Evolutionary conservation across 2,113 vertebrate genomes (phyloP), one percentile per base, ranked within the genome.

Genomic region (Coregonus clupeaformis): DNA sequence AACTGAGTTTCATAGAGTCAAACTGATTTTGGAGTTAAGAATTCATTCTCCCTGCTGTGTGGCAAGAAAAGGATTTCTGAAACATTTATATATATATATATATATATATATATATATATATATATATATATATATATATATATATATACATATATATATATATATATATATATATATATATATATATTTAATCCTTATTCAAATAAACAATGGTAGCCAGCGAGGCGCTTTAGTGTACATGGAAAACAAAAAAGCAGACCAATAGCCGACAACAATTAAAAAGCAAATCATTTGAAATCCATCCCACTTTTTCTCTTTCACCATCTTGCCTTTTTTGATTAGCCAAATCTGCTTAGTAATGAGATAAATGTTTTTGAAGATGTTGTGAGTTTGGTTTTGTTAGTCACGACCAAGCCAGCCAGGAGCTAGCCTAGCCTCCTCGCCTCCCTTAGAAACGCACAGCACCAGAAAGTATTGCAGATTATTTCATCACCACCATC

Each of bases 401-500:
- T 91, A 91, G 87, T 91, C 89, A 88, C 89, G 89, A 93, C 89
- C 87, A 90, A 89, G 92, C 91, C 92, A 89, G 92, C 91, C 92
- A 89, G 90, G 89, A 92, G 92, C 92, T 87, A 80, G 91, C 90
- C 90, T 86, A 18, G 16, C 49, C 49, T 14, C 49, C 14, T 52
- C 14, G 49, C 82, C 90, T 88, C 86, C 86, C 87, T 88, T 82
- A 86, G 86, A 91, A 92, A 92, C 85, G 89, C 89, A 82, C 83
- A 86, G 91, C 86, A 84, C 80, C 80, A 90, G 90, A 93, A 91
- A 92, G 88, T 83, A 85, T 93, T 94, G 91, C 92, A 92, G 88
- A 87, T 87, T 92, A 90, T 94, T 93, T 93, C 93, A 93, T 93
- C 92, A 93, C 85, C 91, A 89, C 90, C 90, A 91, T 91, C 90